A percentile compares a stretch with the other conserved stretches of the same genome.
These are phyloP conservation scores for Nilaparvata lugens DNA, from an alignment of 1,140 invertebrate genomes.

Conservation along the genomic window DNA sequence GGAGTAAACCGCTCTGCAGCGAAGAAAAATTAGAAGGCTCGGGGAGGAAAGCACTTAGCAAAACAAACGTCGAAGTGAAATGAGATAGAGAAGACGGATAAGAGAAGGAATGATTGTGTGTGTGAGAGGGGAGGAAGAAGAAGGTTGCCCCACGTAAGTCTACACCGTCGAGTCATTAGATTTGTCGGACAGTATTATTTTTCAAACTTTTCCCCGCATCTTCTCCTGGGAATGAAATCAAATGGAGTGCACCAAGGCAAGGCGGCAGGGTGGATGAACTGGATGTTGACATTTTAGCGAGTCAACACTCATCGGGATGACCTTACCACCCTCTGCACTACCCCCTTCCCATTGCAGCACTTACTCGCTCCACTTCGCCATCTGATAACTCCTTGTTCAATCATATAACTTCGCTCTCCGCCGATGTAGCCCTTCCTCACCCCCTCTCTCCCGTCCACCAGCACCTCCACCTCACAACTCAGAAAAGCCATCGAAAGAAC, in stretches of 20 bases:
- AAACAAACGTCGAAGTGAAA: constrained; percentile 7
- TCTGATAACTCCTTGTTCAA: constrained; percentile 2
- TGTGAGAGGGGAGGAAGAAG: no score
- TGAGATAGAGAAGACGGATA: no score
- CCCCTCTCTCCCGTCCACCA: not conserved
- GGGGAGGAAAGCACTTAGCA: constrained; percentile 9
- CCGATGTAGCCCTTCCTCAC: not conserved
- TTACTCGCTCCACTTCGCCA: not conserved
- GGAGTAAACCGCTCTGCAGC: no score
- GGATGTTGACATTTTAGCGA: constrained; percentile 14
- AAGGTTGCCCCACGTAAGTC: not conserved
- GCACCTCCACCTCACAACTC: not conserved
- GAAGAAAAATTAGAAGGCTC: not conserved
- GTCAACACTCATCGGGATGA: constrained; percentile 12
- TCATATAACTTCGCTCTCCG: not conserved
- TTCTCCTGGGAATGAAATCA: constrained; percentile 3
- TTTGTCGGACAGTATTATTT: constrained; percentile 13
- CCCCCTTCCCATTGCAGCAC: not conserved
- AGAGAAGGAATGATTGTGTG: no score
- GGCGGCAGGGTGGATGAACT: not conserved
- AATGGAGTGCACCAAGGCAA: constrained; percentile 12
- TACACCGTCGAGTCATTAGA: constrained; percentile 2
- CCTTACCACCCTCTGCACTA: constrained; percentile 1
- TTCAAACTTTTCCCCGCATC: constrained; percentile 11
- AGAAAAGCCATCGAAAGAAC: not conserved